Conservation (phyloP, 2,113 vertebrate species). For the Aplodontia rufa region DNA sequence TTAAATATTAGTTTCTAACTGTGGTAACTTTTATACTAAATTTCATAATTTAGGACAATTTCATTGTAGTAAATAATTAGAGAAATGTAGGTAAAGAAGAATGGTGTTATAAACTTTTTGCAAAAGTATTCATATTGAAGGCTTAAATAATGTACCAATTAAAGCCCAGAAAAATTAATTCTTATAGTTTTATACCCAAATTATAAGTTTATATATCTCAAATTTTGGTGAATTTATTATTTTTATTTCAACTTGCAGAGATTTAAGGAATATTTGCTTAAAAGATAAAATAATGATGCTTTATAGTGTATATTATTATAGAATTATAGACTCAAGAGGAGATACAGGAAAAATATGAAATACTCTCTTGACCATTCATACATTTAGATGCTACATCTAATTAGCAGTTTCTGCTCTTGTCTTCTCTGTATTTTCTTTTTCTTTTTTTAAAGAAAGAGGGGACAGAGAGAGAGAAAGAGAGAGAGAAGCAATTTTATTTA, state of each 20-base stretch:
- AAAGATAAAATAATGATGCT: not conserved
- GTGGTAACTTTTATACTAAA: not conserved
- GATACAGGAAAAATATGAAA: not conserved
- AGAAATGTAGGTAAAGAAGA: not conserved
- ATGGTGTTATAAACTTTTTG: not conserved
- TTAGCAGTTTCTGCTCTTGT: not conserved
- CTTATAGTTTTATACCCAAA: slow-evolving; percentile 17
- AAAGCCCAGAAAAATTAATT: slow-evolving; percentile 1
- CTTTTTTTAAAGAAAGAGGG: too few species aligned
- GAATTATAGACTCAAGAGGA: not conserved
- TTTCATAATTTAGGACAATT: not conserved
- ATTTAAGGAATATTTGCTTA: not conserved
- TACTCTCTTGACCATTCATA: not conserved
- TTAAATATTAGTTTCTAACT: not conserved
- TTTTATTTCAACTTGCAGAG: not conserved
- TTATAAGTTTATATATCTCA: not conserved
- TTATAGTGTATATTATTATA: not conserved
- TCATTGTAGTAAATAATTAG: not conserved
- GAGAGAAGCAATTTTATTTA: too few species aligned
- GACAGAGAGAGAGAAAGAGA: too few species aligned
- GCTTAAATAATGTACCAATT: not conserved
- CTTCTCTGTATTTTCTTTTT: too few species aligned
- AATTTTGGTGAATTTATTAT: slow-evolving; percentile 23
- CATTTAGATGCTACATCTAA: not conserved
- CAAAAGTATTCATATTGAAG: not conserved